These are phyloP conservation scores for Ormia ochracea DNA, from an alignment of 2,888 invertebrate species.

Conservation along the genomic window DNA sequence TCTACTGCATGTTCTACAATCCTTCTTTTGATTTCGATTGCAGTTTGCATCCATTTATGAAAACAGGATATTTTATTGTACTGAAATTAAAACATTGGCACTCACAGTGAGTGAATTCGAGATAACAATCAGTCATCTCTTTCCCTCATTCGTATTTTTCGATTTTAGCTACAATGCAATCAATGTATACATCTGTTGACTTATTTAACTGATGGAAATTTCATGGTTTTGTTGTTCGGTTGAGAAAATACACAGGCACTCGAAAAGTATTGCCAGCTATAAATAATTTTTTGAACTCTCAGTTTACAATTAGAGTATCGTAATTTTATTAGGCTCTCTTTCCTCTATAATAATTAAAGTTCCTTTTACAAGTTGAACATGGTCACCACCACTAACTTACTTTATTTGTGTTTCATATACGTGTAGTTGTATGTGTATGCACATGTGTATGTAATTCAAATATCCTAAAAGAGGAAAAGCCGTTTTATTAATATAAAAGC, in stretches of 20 bases:
- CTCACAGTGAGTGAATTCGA: neutral
- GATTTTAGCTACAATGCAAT: constrained; percentile 2
- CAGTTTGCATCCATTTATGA: constrained; percentile 45
- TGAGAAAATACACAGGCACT: constrained; percentile 1
- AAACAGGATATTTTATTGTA: constrained; percentile 75
- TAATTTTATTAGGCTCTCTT: constrained; percentile 1
- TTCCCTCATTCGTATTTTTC: constrained; percentile 38
- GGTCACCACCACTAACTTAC: constrained; percentile 10
- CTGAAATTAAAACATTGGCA: constrained; percentile 67
- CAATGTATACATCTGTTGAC: constrained; percentile 24
- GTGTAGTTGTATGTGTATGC: no score
- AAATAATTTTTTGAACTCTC: neutral
- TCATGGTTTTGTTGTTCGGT: constrained; percentile 39
- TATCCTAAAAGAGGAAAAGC: constrained; percentile 10
- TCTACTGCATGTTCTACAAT: neutral
- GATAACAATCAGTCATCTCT: constrained; percentile 52
- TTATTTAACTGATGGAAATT: constrained; percentile 44
- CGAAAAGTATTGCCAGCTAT: constrained; percentile 48
- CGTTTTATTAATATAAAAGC: constrained; percentile 31
- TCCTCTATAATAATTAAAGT: constrained; percentile 2
- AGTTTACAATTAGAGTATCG: neutral
- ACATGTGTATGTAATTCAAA: constrained; percentile 16
- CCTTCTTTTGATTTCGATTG: neutral
- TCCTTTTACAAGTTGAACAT: constrained; percentile 4
- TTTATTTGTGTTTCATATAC: no score